A percentile compares a stretch with the other conserved stretches of the same genome.
Conservation (phyloP, 2,888 invertebrate species). For the Leucoma salicis region DNA sequence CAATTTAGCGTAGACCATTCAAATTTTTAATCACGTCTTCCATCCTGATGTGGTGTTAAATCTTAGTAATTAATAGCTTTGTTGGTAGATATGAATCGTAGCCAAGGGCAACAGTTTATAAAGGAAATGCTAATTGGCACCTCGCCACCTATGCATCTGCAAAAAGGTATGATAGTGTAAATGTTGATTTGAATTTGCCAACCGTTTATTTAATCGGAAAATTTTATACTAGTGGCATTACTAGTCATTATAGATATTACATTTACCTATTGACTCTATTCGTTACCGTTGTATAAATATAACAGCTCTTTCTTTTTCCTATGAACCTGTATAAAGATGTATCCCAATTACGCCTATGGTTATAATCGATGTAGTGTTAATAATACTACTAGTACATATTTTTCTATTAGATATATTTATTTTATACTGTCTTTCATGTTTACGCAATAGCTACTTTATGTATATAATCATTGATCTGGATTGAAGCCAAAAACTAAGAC, state of each 20-base stretch:
- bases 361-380: conserved; percentile 17
- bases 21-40: conserved; percentile 24
- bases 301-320: no score
- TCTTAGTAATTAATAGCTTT: conserved; percentile 36
- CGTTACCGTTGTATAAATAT: no score
- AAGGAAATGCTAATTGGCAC: conserved; percentile 43
- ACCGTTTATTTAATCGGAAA: no score
- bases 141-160: conserved; percentile 39
- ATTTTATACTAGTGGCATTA: no score
- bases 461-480: conserved; percentile 14
- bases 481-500: conserved; percentile 22
- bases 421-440: conserved; percentile 14
- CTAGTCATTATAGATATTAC: no score
- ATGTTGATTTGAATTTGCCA: conserved; percentile 7
- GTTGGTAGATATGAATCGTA: conserved; percentile 50
- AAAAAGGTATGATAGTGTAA: neutral
- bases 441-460: conserved; percentile 14
- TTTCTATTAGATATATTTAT: conserved; percentile 10
- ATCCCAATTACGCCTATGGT: no score
- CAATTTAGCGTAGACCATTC: neutral
- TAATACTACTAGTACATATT: neutral
- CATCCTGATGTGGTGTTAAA: conserved; percentile 33
- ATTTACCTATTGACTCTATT: no score
- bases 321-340: no score
- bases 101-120: conserved; percentile 65